These are phyloP conservation scores for Rousettus leschenaultii DNA, from an alignment of 2,113 vertebrate species.

Conservation along the genomic window DNA sequence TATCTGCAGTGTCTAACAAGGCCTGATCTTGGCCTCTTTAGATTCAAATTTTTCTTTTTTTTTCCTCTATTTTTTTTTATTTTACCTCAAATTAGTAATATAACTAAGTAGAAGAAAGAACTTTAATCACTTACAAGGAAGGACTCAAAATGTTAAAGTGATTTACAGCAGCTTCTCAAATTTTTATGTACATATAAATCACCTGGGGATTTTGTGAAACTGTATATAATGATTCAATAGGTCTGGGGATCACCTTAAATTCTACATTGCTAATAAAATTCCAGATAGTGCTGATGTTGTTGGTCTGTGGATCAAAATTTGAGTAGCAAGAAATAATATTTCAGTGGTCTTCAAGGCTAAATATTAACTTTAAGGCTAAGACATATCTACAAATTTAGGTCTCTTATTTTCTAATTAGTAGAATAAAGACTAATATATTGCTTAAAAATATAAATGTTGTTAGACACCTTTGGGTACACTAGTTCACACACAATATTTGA, in stretches of 20 bases:
- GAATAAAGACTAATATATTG: background rate
- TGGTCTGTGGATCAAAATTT: background rate
- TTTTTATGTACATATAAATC: background rate
- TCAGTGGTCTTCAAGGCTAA: background rate
- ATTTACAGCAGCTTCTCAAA: background rate
- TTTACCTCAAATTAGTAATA: background rate
- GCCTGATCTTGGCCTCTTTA: background rate
- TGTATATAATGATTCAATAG: background rate
- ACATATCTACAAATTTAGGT: background rate
- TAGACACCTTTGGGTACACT: background rate
- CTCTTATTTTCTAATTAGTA: background rate
- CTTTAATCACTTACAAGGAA: background rate
- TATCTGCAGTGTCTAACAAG: background rate
- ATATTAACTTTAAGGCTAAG: background rate
- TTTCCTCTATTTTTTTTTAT: background rate
- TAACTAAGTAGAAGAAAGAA: background rate
- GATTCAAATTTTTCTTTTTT: background rate
- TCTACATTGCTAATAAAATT: background rate
- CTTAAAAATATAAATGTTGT: background rate
- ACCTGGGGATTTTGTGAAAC: background rate
- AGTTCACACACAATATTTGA: background rate
- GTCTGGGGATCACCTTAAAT: background rate
- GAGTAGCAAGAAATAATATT: background rate
- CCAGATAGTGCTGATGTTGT: background rate
- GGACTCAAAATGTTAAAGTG: background rate